phyloP scores from a whole-genome alignment of 1,140 invertebrate genomes.

The Tetranychus urticae region DNA sequence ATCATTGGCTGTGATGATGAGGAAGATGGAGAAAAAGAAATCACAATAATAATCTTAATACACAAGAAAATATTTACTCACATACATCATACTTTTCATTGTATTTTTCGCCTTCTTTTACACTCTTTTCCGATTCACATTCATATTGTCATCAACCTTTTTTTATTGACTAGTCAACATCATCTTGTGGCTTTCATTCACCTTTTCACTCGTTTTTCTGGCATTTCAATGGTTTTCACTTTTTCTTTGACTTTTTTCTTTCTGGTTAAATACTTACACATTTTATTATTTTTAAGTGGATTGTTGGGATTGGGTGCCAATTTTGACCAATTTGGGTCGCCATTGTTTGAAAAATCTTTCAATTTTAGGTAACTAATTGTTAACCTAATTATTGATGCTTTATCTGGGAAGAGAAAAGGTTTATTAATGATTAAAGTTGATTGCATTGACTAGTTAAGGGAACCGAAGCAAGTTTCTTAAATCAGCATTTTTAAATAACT shows the following conservation, averaged over 20 bases:
- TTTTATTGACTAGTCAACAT: too few relatives aligned
- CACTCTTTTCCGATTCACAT: too few relatives aligned
- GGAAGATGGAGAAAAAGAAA: neutral
- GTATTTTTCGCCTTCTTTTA: neutral
- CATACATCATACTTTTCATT: neutral
- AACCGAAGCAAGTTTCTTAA: too few relatives aligned
- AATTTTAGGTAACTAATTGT: constrained; percentile 92
- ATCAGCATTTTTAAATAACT: too few relatives aligned
- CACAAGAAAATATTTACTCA: neutral
- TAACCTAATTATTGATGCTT: constrained; percentile 91
- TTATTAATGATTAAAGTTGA: neutral
- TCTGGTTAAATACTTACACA: constrained; percentile 6
- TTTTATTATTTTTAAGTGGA: constrained; percentile 7
- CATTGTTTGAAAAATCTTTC: constrained; percentile 75
- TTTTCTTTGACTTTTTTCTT: neutral
- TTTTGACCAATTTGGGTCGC: constrained; percentile 66
- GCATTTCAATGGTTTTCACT: neutral
- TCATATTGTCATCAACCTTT: too few relatives aligned
- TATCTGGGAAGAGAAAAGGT: constrained; percentile 33
- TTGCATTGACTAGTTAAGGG: neutral
- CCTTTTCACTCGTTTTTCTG: neutral
- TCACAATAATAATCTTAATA: neutral
- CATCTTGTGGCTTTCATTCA: too few relatives aligned
- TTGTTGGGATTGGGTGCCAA: constrained; percentile 19
- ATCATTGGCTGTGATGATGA: neutral